Base-by-base conservation (phyloP, 1,140 invertebrate genomes). In the Galleria mellonella region DNA sequence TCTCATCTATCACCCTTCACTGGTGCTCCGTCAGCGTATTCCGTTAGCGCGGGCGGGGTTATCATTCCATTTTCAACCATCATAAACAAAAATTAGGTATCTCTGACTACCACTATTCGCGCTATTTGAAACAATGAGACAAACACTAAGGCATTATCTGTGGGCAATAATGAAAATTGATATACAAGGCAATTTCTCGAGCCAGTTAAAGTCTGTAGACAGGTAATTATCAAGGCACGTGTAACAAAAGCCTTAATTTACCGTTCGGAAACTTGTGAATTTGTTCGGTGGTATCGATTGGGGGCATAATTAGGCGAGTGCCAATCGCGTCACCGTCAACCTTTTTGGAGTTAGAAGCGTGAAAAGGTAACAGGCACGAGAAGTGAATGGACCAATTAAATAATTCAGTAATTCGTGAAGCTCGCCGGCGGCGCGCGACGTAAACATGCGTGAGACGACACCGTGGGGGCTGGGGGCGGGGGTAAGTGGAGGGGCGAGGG, bases 311-410 rank as follows among this genome's bases (percentile, higher is more conserved):
- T 73, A 78, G 58, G 57, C 49, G 56, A 49, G 60, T 69, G 72
- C 59, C 68, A 65, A 72, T 79, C 60, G 68, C 43, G 53, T 63
- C 76, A 74, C 66, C 70, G 62, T 77, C 76, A 74, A 69, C 66
- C 72, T 76, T 55, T 81, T 72, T 52, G 58, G 63, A 74, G 62
- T 64, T 68, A 62, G 64, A 65, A 78, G 72, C 72, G 75, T 69
- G 76, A 79, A 81, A 81, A 78, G 72, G 74, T 76, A 78, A 70
- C 70, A 68, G 62, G 65, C 65, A 72, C 60, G 65, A 70, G 60
- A 74, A 78, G 70, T 81, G 76, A 83, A 83, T 83, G 79, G 73
- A 72, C 74, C 72, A 83, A 83, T 81, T 81, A 79, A 79, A 83
- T 83, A 77, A 79, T 83, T 78, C 76, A 83, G 68, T 79, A 77